Evolutionary conservation across 2,888 invertebrate species (phyloP), one percentile per base, ranked within the genome.

Genomic region (Baccha elongata): DNA sequence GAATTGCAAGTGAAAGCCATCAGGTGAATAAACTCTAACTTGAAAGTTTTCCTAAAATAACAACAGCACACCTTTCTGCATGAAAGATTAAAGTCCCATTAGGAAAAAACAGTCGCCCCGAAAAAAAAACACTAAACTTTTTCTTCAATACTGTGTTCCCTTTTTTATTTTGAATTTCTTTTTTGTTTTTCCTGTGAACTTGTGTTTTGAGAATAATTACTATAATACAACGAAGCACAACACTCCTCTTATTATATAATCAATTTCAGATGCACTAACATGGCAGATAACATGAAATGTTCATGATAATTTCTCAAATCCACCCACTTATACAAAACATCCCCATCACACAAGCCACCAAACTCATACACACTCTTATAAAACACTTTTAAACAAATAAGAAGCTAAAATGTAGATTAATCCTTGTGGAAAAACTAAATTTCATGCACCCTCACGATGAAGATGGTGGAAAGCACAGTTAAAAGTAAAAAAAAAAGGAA

Each of bases 251-350:
- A 50, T 55, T 78, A 60, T 52, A 37, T 58, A 78, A 55, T 58
- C 52, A 44, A 26, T 52, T 58, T 19, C 13, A 8, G 17, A 23
- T 60, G 55, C 65, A 52, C 67, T 67, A 72, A 60, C 67, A 72
- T 71, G 67, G 52, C 64, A 67, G 65, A 68, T 68, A 55, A 53
- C 79, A 79, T 62, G 46, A 68, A 79, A 79, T 62, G 15, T 79
- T 68, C 60, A 62, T 62, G 60, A 73, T 73, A 72, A 71, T 71
- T 65, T 65, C 21, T 6, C 1, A 29, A 50, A 50, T 32, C 8
- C 23, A 23, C 3, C 5, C 17, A 2, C 19, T 23, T 35, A 21
- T 7, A 13, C n/a, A 7, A 40, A 23, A 23, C 35, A 42, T n/a
- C n/a, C n/a, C 11, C 26, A 17, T 21, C 26, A 23, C 3, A 15